phyloP scores from a whole-genome alignment of 2,113 vertebrate species.

The Channa maculata region DNA sequence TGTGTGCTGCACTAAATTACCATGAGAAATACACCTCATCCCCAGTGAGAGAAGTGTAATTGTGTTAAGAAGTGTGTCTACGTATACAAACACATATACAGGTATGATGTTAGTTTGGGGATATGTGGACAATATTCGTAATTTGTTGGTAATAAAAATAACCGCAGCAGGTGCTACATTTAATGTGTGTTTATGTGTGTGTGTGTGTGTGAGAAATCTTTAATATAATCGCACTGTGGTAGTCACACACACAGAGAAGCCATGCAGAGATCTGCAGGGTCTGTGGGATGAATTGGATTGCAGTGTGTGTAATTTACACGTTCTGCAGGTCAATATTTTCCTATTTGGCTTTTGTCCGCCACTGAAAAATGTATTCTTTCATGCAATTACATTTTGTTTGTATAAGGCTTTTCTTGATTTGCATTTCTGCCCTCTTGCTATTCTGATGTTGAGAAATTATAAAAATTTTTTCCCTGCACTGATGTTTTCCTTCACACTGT shows the following conservation, averaged over 20 bases:
- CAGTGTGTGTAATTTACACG: slow-evolving; percentile 39
- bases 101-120: slow-evolving; percentile 1
- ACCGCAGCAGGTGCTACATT: slow-evolving; percentile 33
- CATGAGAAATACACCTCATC: slow-evolving; percentile 16
- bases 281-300: slow-evolving; percentile 44
- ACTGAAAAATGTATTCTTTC: slow-evolving; percentile 30
- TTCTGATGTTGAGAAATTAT: background rate
- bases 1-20: slow-evolving; percentile 28
- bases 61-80: background rate
- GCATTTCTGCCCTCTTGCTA: slow-evolving; percentile 7
- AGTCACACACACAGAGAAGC: slow-evolving; percentile 37
- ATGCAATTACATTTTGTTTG: slow-evolving; percentile 41
- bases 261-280: slow-evolving; percentile 43
- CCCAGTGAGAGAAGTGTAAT: background rate
- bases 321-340: slow-evolving; percentile 57
- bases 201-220: background rate
- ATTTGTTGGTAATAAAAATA: slow-evolving; percentile 51
- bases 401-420: background rate
- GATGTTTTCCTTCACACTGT: slow-evolving; percentile 2
- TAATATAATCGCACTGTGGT: slow-evolving; percentile 43
- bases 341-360: slow-evolving; percentile 39
- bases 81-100: background rate
- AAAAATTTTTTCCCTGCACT: background rate
- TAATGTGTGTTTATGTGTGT: background rate
- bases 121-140: slow-evolving; percentile 29